These are phyloP conservation scores for Schizaphis graminum DNA, from an alignment of 2,888 invertebrate genomes.

Conservation along the genomic window DNA sequence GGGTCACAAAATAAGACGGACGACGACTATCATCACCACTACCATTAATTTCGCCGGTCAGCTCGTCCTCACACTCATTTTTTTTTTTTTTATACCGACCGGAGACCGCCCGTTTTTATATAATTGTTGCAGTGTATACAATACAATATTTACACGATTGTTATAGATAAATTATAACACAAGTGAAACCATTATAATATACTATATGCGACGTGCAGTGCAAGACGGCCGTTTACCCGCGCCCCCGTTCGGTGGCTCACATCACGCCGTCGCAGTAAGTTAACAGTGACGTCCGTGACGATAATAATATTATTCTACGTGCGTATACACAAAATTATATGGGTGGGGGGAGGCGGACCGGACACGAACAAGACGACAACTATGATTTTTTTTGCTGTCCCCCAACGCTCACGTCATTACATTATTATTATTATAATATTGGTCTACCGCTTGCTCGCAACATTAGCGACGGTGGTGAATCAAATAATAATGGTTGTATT, in stretches of 20 bases:
- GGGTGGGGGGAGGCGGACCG: neutral
- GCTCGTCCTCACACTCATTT: neutral
- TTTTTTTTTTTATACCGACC: neutral
- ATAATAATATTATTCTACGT: neutral
- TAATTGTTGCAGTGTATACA: neutral
- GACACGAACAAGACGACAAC: constrained; percentile 21
- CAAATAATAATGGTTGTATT: neutral
- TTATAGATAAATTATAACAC: neutral
- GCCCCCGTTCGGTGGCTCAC: neutral
- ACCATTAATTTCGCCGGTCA: neutral
- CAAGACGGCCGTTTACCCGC: neutral
- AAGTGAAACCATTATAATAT: neutral
- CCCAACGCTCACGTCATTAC: neutral
- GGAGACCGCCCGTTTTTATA: neutral
- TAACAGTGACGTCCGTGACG: neutral
- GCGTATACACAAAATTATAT: neutral
- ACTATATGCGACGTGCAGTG: neutral
- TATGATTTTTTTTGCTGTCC: neutral
- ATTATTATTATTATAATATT: neutral
- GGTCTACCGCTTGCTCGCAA: neutral
- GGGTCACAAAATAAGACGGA: constrained; percentile 13
- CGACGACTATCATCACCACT: too few relatives aligned
- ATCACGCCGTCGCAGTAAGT: neutral
- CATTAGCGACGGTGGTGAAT: neutral
- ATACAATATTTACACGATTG: neutral